A percentile compares a stretch with the other conserved stretches of the same genome.
Evolutionary conservation across 2,797 vertebrate genomes (phyloP).

Genomic region (Antrozous pallidus): DNA sequence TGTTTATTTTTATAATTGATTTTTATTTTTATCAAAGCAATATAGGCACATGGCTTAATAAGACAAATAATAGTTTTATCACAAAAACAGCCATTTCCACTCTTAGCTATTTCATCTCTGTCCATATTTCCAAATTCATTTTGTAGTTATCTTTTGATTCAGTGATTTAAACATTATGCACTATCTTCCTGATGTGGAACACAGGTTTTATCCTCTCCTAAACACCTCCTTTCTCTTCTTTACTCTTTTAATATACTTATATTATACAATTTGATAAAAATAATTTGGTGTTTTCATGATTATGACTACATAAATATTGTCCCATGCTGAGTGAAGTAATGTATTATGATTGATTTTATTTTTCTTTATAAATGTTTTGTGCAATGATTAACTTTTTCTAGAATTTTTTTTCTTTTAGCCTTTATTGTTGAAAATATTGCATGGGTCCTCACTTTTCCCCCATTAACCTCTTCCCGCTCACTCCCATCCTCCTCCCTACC

Average conservation of each 20-base stretch:
- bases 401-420: not conserved
- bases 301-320: not conserved
- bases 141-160: not conserved
- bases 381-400: not conserved
- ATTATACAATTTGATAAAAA: not conserved
- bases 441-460: no score
- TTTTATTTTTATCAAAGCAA: not conserved
- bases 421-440: no score
- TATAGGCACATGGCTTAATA: not conserved
- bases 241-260: not conserved
- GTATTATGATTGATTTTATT: not conserved
- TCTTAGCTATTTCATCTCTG: not conserved
- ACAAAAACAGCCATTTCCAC: not conserved
- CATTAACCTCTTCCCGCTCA: no score
- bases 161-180: not conserved
- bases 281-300: not conserved
- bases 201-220: not conserved
- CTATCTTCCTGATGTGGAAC: not conserved
- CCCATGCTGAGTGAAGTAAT: not conserved
- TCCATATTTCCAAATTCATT: not conserved
- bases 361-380: not conserved
- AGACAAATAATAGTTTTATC: not conserved
- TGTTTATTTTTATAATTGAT: no score
- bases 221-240: not conserved
- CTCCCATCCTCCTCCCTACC: no score